A percentile compares a stretch with the other conserved stretches of the same genome.
These are phyloP conservation scores for Microcebus tavaratra DNA, from an alignment of 2,113 vertebrate species.

Conservation along the genomic window DNA sequence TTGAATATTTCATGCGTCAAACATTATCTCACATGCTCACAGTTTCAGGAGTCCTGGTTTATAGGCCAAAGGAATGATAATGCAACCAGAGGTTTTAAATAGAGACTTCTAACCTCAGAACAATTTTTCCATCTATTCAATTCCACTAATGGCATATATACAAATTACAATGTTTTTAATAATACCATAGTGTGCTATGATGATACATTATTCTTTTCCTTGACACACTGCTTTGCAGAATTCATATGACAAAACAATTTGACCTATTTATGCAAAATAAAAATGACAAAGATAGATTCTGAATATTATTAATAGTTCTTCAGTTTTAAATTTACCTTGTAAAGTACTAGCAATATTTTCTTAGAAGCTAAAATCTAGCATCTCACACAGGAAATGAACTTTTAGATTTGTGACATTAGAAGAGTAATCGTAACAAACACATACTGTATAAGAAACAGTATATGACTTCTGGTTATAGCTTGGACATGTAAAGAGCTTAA, in stretches of 20 bases:
- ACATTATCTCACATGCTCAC: background rate
- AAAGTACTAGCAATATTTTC: background rate
- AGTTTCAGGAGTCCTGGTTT: background rate
- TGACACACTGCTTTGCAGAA: background rate
- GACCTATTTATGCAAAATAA: background rate
- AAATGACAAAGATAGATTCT: background rate
- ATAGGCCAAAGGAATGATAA: background rate
- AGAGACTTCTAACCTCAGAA: background rate
- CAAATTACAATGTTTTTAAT: background rate
- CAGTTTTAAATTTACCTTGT: background rate
- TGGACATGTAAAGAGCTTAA: background rate
- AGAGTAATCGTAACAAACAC: background rate
- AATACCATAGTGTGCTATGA: background rate
- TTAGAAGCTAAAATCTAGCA: background rate
- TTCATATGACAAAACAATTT: background rate
- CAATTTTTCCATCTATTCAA: background rate
- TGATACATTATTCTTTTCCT: background rate
- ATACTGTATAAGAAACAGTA: background rate
- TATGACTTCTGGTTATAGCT: background rate
- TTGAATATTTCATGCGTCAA: background rate
- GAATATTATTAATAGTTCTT: background rate
- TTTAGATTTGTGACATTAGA: background rate
- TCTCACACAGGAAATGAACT: background rate
- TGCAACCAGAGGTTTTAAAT: background rate
- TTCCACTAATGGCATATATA: background rate